phyloP scores from a whole-genome alignment of 35 echinoderm and acorn worm species.

The Ophioderma brevispina region DNA sequence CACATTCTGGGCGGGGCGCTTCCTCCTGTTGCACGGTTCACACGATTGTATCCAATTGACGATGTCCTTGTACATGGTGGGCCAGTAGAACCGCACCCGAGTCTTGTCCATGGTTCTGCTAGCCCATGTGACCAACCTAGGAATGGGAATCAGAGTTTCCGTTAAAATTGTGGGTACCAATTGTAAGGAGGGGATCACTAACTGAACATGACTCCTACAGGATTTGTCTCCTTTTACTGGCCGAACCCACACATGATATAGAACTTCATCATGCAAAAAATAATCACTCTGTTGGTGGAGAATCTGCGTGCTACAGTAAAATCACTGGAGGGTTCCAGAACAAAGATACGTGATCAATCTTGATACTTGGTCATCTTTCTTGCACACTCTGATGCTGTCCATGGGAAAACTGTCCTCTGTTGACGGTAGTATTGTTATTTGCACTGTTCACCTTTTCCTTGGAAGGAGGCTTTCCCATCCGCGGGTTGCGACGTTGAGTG shows the following conservation, averaged over 20 bases:
- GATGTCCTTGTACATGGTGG: conserved; percentile 42
- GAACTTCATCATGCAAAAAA: conserved; percentile 35
- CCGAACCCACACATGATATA: conserved; percentile 47
- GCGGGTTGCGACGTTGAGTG: too few relatives aligned
- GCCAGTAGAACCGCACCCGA: conserved; percentile 40
- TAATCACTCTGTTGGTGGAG: background rate
- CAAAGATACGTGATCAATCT: background rate
- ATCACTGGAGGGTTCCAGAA: background rate
- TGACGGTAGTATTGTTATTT: too few relatives aligned
- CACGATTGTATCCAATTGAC: conserved; percentile 62
- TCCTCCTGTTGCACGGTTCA: conserved; percentile 46
- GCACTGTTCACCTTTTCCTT: too few relatives aligned
- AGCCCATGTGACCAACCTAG: conserved; percentile 37
- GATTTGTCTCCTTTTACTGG: conserved; percentile 9
- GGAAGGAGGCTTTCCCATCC: too few relatives aligned
- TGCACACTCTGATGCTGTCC: background rate
- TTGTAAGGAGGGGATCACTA: conserved; percentile 36
- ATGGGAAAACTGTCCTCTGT: background rate
- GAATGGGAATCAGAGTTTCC: conserved; percentile 46
- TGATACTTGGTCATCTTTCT: background rate
- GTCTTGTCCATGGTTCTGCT: conserved; percentile 53
- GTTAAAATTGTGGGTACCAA: background rate
- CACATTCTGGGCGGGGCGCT: background rate
- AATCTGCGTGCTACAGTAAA: background rate
- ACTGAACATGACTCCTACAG: conserved; percentile 31